Evolutionary conservation across 2,797 vertebrate species (phyloP).

Genomic region (Melanotaenia maccullochi): DNA sequence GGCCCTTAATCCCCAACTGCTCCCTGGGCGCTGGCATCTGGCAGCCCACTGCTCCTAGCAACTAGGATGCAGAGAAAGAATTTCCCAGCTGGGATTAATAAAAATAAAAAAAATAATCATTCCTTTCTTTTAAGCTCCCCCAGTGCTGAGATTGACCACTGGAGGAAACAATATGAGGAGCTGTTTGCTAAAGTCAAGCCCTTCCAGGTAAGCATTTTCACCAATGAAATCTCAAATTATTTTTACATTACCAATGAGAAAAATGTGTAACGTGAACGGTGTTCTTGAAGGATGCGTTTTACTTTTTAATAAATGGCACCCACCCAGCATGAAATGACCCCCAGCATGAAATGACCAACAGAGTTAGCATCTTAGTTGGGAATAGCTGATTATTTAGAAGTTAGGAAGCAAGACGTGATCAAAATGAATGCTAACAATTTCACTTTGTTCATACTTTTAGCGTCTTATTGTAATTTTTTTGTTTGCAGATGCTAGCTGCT

Average conservation of each 20-base stretch:
- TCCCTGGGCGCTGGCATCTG: no score
- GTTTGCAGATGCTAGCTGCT: neutral
- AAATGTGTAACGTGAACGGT: no score
- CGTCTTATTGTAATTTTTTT: neutral
- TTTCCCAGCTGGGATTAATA: no score
- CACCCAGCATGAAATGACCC: no score
- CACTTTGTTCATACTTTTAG: neutral
- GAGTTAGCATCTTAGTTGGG: neutral
- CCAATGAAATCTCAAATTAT: neutral
- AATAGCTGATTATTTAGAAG: neutral
- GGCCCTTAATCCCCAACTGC: no score
- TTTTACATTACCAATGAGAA: neutral
- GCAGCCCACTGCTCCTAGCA: no score
- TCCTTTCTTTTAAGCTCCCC: conserved; percentile 39
- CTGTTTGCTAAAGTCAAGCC: conserved; percentile 72
- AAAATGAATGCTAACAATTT: neutral
- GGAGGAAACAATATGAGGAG: conserved; percentile 73
- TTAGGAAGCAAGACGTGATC: neutral
- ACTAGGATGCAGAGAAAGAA: no score
- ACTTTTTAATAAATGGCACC: neutral
- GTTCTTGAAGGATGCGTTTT: neutral
- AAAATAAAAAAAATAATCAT: no score
- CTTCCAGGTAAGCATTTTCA: conserved; percentile 72
- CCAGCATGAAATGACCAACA: neutral
- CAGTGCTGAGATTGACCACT: conserved; percentile 53